These are phyloP conservation scores for Cryptoblepharus egeriae DNA, from an alignment of 2,797 vertebrate genomes.

Conservation along the genomic window DNA sequence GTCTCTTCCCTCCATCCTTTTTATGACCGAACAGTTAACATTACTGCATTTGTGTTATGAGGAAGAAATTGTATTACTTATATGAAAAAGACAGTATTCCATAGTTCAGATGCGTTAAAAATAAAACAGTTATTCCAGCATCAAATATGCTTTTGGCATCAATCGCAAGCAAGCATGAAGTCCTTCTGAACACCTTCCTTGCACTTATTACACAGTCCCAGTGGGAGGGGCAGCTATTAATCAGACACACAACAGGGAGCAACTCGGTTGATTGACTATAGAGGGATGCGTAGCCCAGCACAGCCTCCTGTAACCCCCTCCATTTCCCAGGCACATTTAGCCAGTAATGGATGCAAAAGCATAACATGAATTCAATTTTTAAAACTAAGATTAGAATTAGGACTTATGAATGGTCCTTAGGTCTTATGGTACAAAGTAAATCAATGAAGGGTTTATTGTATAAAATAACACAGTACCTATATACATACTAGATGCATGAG, in stretches of 20 bases:
- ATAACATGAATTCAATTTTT: not conserved
- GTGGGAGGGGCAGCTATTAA: conserved; percentile 73
- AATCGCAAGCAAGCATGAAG: conserved; percentile 74
- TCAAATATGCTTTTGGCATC: conserved; percentile 72
- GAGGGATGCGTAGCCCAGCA: conserved; percentile 69
- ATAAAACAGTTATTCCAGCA: conserved; percentile 58
- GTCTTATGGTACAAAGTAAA: no score
- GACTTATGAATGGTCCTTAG: not conserved
- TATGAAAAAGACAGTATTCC: conserved; percentile 36
- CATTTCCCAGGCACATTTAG: conserved; percentile 62
- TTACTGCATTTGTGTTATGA: not conserved
- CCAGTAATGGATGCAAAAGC: not conserved
- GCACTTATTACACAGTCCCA: conserved; percentile 74
- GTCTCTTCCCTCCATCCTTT: not conserved
- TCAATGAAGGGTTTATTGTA: not conserved
- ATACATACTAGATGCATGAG: not conserved
- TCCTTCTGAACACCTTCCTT: conserved; percentile 78
- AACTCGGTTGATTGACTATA: conserved; percentile 71
- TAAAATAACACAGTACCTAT: not conserved
- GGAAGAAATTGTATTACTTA: conserved; percentile 39
- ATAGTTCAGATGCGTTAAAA: conserved; percentile 54
- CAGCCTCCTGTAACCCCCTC: conserved; percentile 45
- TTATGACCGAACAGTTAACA: conserved; percentile 1
- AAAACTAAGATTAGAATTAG: not conserved
- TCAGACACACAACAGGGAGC: conserved; percentile 76